Conservation (phyloP, 2,888 invertebrate species). For the Psylliodes chrysocephalus region DNA sequence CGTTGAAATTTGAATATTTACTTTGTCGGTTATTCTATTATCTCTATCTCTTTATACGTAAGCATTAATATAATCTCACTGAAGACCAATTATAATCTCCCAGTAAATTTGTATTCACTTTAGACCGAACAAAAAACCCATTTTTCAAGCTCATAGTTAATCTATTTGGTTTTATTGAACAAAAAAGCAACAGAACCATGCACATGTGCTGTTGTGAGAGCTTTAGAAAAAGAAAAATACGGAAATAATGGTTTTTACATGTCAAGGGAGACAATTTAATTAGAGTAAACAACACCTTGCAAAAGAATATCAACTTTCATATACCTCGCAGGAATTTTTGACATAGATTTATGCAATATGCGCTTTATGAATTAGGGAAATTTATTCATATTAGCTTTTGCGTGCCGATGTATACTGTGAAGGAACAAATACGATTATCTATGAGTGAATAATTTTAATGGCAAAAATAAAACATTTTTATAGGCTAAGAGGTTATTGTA, state of each 20-base stretch:
- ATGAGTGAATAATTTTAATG: too few relatives aligned
- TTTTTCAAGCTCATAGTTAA: constrained; percentile 3
- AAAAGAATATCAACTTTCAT: constrained; percentile 15
- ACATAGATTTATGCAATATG: constrained; percentile 5
- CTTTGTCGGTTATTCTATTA: too few relatives aligned
- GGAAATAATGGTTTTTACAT: constrained; percentile 9
- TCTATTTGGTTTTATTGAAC: constrained; percentile 12
- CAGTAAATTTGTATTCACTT: background rate
- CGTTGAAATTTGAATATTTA: too few relatives aligned
- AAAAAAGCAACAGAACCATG: background rate
- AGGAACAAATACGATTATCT: background rate
- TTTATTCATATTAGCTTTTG: constrained; percentile 9
- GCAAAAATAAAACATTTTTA: too few relatives aligned
- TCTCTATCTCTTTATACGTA: too few relatives aligned
- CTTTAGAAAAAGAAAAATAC: constrained; percentile 5
- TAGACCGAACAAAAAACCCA: background rate
- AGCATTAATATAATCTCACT: background rate
- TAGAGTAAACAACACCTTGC: constrained; percentile 9
- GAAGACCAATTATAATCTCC: background rate
- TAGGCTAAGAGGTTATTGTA: too few relatives aligned
- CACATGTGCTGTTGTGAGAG: background rate
- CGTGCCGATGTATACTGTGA: background rate
- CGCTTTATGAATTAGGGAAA: constrained; percentile 11
- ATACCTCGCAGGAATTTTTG: constrained; percentile 7
- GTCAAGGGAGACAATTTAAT: constrained; percentile 14